A percentile compares a stretch with the other conserved stretches of the same genome.
Conservation (phyloP, 1,140 invertebrate species). For the Rhagoletis pomonella region DNA sequence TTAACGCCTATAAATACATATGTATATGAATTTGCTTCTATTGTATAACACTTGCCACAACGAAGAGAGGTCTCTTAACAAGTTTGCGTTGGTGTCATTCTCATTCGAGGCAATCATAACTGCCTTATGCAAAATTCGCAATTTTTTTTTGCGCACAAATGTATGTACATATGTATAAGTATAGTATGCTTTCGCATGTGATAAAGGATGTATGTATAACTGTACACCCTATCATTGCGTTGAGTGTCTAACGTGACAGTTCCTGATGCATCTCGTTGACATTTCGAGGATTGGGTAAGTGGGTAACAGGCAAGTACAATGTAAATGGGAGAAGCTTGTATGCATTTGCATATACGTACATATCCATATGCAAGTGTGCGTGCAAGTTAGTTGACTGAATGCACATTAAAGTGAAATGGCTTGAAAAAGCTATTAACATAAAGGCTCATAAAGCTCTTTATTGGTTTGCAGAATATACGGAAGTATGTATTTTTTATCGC, state of each 20-base stretch:
- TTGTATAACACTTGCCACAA: background rate
- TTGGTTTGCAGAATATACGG: background rate
- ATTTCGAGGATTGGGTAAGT: slow-evolving; percentile 49
- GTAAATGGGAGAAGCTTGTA: background rate
- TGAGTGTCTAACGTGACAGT: slow-evolving; percentile 42
- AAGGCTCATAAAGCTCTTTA: slow-evolving; percentile 22
- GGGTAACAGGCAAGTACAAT: background rate
- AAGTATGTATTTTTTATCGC: background rate
- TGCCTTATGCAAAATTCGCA: slow-evolving; percentile 11
- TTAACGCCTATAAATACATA: background rate
- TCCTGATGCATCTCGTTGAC: slow-evolving; percentile 36
- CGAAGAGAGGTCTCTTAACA: background rate
- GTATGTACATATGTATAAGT: background rate
- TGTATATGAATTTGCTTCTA: background rate
- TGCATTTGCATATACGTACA: background rate
- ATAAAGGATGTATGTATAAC: background rate
- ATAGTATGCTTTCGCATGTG: background rate
- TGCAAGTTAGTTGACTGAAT: background rate
- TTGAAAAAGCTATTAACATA: slow-evolving; percentile 39
- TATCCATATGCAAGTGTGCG: background rate
- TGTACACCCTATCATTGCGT: background rate
- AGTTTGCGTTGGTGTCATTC: slow-evolving; percentile 24
- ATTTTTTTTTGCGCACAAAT: background rate
- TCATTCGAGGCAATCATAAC: slow-evolving; percentile 30
- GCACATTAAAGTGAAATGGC: slow-evolving; percentile 41